Evolutionary conservation across 2,113 vertebrate genomes (phyloP).

Genomic region (Myrmecophaga tridactyla): DNA sequence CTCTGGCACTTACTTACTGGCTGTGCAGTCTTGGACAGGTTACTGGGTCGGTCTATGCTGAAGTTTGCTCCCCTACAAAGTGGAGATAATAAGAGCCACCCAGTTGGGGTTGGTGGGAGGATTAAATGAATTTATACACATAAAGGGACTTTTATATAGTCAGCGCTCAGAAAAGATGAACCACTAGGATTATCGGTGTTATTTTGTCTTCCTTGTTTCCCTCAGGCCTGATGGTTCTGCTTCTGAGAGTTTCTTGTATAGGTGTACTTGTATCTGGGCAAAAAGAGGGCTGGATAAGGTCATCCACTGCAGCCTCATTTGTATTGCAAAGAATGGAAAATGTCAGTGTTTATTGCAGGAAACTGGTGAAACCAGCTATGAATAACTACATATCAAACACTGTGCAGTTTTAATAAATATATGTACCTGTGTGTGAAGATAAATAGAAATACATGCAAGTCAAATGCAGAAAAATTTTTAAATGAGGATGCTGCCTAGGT

Average conservation of each 20-base stretch:
- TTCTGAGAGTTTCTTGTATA: not conserved
- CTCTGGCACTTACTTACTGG: not conserved
- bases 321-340: not conserved
- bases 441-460: not conserved
- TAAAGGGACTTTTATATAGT: not conserved
- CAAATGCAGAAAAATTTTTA: not conserved
- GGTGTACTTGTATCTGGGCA: not conserved
- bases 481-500: not conserved
- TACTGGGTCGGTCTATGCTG: not conserved
- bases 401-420: fast-evolving
- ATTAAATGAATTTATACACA: not conserved
- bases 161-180: not conserved
- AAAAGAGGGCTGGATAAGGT: not conserved
- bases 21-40: not conserved
- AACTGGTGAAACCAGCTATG: not conserved
- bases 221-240: not conserved
- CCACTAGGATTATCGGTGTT: not conserved
- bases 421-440: not conserved
- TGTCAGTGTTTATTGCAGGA: no score
- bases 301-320: not conserved
- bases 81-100: not conserved
- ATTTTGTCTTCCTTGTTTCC: fast-evolving
- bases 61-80: slow-evolving; percentile 7
- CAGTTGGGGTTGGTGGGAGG: not conserved
- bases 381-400: not conserved